Evolutionary conservation across 2,113 vertebrate genomes (phyloP), one percentile per base, ranked within the genome.

Genomic region (Meleagris gallopavo): DNA sequence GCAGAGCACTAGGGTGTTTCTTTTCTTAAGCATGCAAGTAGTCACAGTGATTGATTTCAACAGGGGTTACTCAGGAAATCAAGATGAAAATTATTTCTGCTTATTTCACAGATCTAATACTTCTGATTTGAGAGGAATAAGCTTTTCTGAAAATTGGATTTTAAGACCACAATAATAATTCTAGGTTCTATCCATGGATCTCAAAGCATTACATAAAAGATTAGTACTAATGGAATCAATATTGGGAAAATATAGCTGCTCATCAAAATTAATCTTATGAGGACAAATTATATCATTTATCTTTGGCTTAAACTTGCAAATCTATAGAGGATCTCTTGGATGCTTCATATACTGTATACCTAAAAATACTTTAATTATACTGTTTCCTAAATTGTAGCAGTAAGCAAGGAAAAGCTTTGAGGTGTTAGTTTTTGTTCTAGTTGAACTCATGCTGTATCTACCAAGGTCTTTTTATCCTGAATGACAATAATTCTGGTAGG

Each of bases 101-200:
- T 82, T 84, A 73, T 86, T 94, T 94, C 54, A 76, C 48, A 90
- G 64, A 70, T 40, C 11, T 89, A 95, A 85, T 70, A 75, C 32
- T 82, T 90, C n/a, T 58, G 27, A 69, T 84, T 91, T 94, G 43
- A 54, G 32, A 89, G 58, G 66, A 92, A 62, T 4, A 61, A 18
- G 6, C 27, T 87, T 93, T 93, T 80, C 55, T 91, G 61, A 87
- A 95, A 72, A 88, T 66, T 93, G 38, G 10, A 82, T 87, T 90
- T 82, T 91, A 91, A 81, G 50, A 86, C 30, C 20, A 76, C 30
- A 46, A 34, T 64, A 83, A 77, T 86, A 48, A 46, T 74, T 91
- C 89, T 88, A 62, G 3, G 14, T 88, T 86, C 45, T 54, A 45
- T 34, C 34, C 8, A 27, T 65, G 6, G 27, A 87, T 86, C 57